These are phyloP conservation scores for Enteromius trimaculatus DNA, from an alignment of 2,797 vertebrate genomes.

Conservation along the genomic window DNA sequence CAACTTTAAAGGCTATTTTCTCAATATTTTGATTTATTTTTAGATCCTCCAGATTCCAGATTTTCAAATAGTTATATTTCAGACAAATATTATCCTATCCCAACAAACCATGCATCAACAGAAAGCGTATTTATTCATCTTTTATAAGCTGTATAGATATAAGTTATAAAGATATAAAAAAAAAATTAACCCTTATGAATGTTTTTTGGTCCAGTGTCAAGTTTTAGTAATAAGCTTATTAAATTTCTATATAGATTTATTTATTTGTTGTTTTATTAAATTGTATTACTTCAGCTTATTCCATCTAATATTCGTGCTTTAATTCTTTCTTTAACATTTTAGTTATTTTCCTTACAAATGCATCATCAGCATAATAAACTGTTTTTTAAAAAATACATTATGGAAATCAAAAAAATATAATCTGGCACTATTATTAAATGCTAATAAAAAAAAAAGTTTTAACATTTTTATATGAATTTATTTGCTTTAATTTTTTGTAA, in stretches of 20 bases:
- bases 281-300: background rate
- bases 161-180: too few species aligned
- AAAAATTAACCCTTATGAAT: too few species aligned
- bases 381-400: too few species aligned
- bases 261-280: background rate
- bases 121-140: too few species aligned
- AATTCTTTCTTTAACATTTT: background rate
- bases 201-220: too few species aligned
- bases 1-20: too few species aligned
- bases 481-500: background rate
- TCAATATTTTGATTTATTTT: too few species aligned
- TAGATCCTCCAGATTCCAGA: too few species aligned
- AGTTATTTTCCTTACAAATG: background rate
- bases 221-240: background rate
- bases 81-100: too few species aligned
- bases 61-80: too few species aligned
- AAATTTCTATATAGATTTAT: background rate
- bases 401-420: background rate
- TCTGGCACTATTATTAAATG: background rate
- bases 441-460: background rate
- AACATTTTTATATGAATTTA: background rate
- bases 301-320: background rate
- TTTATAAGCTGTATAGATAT: too few species aligned
- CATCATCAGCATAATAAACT: background rate
- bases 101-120: too few species aligned